phyloP scores from a whole-genome alignment of 2,888 invertebrate genomes.

The Ophion ellenae region DNA sequence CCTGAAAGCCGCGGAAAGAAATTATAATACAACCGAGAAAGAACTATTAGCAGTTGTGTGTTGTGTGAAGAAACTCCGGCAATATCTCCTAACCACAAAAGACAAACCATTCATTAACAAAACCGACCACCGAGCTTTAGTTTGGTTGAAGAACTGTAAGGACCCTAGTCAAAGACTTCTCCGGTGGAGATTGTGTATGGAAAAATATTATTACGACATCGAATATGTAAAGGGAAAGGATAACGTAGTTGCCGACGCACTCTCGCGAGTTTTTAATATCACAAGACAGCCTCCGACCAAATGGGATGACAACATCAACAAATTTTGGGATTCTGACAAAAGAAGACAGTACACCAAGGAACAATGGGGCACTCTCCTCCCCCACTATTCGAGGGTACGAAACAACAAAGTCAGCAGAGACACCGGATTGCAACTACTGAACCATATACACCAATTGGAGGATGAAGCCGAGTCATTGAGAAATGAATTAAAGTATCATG shows the following conservation, averaged over 20 bases:
- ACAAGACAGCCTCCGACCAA: not conserved
- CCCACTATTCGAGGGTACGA: conserved; percentile 5
- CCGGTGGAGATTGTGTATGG: conserved; percentile 69
- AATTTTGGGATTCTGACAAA: conserved; percentile 15
- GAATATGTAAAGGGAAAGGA: conserved; percentile 72
- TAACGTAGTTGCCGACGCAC: conserved; percentile 74
- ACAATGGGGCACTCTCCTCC: conserved; percentile 25
- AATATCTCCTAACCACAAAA: conserved; percentile 51
- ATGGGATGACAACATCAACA: not conserved
- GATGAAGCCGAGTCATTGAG: conserved; percentile 9
- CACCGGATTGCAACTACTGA: not conserved
- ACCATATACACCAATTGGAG: conserved; percentile 13
- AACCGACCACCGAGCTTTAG: conserved; percentile 57
- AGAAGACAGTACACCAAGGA: conserved; percentile 19
- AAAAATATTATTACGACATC: conserved; percentile 75
- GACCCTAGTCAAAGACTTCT: conserved; percentile 32
- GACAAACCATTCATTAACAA: conserved; percentile 57
- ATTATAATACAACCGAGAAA: conserved; percentile 36
- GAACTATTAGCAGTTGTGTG: conserved; percentile 50
- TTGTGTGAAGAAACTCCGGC: conserved; percentile 57
- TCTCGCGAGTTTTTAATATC: conserved; percentile 50
- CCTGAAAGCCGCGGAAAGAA: conserved; percentile 51
- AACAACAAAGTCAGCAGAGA: not conserved
- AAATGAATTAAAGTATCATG: conserved; percentile 3
- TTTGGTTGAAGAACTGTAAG: conserved; percentile 63